Conservation (phyloP, 2,113 vertebrate genomes). For the Baryphthengus martii region DNA sequence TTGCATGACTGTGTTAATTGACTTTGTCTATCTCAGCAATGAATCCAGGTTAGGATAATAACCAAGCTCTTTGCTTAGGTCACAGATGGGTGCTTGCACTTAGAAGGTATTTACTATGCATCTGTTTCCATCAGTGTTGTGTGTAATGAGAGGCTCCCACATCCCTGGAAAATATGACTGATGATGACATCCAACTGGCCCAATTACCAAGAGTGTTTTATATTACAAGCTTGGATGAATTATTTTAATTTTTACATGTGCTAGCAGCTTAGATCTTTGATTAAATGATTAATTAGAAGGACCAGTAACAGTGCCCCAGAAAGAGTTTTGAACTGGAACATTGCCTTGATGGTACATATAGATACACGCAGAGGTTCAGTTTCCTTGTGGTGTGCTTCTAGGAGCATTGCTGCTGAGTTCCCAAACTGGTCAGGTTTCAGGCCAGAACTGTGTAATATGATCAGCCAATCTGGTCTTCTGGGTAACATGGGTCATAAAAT, state of each 20-base stretch:
- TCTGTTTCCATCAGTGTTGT: not conserved
- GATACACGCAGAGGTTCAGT: not conserved
- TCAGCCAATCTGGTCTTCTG: not conserved
- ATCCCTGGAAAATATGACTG: not conserved
- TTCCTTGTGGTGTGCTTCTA: not conserved
- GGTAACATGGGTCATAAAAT: not conserved
- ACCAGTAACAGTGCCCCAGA: not conserved
- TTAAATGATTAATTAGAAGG: not conserved
- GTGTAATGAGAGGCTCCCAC: not conserved
- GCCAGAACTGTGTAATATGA: not conserved
- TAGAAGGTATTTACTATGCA: not conserved
- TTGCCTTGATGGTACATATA: not conserved
- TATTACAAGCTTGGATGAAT: not conserved
- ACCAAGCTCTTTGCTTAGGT: not conserved
- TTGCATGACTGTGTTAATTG: not conserved
- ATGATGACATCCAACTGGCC: not conserved
- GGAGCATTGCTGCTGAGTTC: not conserved
- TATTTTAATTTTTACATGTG: conserved; percentile 9
- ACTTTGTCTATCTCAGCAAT: not conserved
- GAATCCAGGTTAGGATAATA: not conserved
- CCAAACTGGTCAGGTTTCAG: not conserved
- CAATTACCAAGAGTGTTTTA: not conserved
- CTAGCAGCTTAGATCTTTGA: not conserved
- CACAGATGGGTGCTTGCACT: not conserved
- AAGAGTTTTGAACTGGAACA: not conserved